Evolutionary conservation across 2,797 vertebrate genomes (phyloP).

Genomic region (Cottoperca gobio): DNA sequence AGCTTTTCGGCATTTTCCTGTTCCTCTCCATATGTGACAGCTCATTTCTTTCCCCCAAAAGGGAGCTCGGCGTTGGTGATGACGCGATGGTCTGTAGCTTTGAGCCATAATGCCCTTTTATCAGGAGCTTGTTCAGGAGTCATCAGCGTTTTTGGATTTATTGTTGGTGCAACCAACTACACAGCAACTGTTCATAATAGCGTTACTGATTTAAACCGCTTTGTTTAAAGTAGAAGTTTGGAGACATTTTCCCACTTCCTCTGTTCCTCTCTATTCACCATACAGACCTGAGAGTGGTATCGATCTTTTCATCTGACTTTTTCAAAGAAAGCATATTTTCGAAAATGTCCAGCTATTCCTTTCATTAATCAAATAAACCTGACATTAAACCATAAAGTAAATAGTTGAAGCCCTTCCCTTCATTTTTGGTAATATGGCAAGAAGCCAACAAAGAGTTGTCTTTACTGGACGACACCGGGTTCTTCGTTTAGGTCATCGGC

Average conservation of each 20-base stretch:
- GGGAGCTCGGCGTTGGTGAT: too few species aligned
- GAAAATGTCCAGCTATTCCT: neutral
- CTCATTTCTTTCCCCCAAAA: too few species aligned
- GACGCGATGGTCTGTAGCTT: too few species aligned
- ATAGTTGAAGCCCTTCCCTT: neutral
- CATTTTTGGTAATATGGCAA: neutral
- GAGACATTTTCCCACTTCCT: too few species aligned
- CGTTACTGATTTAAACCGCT: too few species aligned
- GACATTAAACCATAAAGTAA: neutral
- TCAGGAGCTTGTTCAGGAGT: too few species aligned
- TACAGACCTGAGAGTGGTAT: neutral
- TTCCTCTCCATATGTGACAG: neutral
- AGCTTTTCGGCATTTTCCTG: neutral
- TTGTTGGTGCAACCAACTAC: too few species aligned
- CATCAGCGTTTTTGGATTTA: too few species aligned
- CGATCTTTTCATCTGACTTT: neutral
- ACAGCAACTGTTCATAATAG: too few species aligned
- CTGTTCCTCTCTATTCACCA: neutral
- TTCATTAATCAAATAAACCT: neutral
- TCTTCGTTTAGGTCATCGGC: conserved; percentile 42
- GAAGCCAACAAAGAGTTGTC: neutral
- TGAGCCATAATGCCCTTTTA: too few species aligned
- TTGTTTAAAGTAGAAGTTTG: too few species aligned
- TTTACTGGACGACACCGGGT: conserved; percentile 11
- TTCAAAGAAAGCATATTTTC: neutral